These are phyloP conservation scores for Drosophila neonasuta DNA, from an alignment of 2,888 invertebrate genomes.

Conservation along the genomic window DNA sequence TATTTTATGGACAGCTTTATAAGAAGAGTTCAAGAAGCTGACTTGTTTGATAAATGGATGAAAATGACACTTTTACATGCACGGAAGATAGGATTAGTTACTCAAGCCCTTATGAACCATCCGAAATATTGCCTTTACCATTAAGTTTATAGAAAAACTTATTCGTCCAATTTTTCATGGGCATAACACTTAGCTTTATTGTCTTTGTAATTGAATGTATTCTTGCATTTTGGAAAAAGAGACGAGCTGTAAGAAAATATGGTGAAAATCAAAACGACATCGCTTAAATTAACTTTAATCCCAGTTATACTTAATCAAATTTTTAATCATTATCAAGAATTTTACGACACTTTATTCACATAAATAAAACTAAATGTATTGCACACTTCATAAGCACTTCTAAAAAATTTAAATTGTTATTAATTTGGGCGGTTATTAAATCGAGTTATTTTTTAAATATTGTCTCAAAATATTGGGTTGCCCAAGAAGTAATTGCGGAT, in stretches of 20 bases:
- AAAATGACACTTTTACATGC: not conserved
- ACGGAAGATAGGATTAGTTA: not conserved
- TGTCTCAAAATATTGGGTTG: too few relatives aligned
- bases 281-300: too few relatives aligned
- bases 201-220: not conserved
- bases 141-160: not conserved
- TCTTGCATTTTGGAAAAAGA: not conserved
- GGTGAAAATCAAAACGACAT: too few relatives aligned
- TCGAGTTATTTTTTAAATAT: too few relatives aligned
- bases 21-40: not conserved
- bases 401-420: too few relatives aligned
- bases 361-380: too few relatives aligned
- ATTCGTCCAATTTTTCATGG: not conserved
- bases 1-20: not conserved
- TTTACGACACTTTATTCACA: too few relatives aligned
- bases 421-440: too few relatives aligned
- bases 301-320: too few relatives aligned
- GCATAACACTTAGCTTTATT: not conserved
- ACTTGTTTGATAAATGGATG: not conserved
- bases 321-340: too few relatives aligned
- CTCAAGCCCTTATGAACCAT: slow-evolving; percentile 3
- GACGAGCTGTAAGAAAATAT: not conserved
- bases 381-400: too few relatives aligned
- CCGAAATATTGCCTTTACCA: not conserved
- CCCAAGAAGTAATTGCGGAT: too few relatives aligned